phyloP scores from a whole-genome alignment of 92 coral and sea anemone genomes.

The Zoanthus solanderi region DNA sequence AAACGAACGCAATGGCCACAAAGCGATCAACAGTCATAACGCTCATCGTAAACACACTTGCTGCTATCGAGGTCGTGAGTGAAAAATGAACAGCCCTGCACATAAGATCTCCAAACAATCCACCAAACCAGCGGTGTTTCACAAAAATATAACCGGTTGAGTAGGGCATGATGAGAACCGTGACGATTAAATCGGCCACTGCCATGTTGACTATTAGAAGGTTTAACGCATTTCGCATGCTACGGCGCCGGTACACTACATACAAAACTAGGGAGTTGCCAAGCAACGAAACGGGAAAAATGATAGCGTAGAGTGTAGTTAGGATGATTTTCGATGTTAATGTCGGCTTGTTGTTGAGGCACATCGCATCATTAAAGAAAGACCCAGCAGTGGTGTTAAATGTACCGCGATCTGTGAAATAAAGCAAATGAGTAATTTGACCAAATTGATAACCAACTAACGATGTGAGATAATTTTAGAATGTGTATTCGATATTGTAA shows the following conservation, averaged over 20 bases:
- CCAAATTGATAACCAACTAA: no score
- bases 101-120: conserved; percentile 75
- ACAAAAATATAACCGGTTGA: conserved; percentile 72
- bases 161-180: conserved; percentile 84
- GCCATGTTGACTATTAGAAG: conserved; percentile 90
- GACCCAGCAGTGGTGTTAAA: conserved; percentile 10
- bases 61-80: conserved; percentile 78
- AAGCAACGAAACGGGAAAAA: conserved; percentile 83
- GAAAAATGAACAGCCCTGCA: conserved; percentile 80
- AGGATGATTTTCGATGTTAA: conserved; percentile 66
- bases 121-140: conserved; percentile 79
- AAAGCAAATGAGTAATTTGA: no score
- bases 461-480: no score
- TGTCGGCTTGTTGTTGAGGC: conserved; percentile 10
- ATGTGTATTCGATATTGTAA: no score
- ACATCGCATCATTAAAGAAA: not conserved
- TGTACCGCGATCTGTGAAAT: not conserved
- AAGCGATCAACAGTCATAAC: conserved; percentile 85
- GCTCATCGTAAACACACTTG: conserved; percentile 78
- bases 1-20: conserved; percentile 80
- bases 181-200: conserved; percentile 81
- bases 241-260: conserved; percentile 85
- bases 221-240: conserved; percentile 82
- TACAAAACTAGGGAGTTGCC: conserved; percentile 87
- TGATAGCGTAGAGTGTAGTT: conserved; percentile 69